Base-by-base conservation (phyloP, 1,140 invertebrate genomes). In the Helicoverpa armigera region DNA sequence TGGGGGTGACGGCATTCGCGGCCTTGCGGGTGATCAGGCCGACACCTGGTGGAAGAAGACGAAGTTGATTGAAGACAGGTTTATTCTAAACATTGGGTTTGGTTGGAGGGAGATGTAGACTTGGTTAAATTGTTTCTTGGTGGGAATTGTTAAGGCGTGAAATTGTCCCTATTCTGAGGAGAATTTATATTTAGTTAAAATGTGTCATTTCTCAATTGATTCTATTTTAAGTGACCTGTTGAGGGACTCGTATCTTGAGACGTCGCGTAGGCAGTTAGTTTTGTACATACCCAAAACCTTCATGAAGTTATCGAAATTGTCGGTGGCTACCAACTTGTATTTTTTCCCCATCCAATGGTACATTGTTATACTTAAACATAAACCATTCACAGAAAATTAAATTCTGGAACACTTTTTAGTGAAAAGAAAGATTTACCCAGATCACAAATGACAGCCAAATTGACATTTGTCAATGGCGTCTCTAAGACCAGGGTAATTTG, bases 221-320 rank as follows among this genome's bases (percentile, higher is more conserved):
- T 43, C 5, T 7, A 43, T 43, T 54, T 54, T 14, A n/a, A n/a
- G 53, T 56, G 14, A 43, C 35, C 35, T 43, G 35, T 9, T 43
- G 5, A 1, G 35, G 9, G 35, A 43, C 35, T 43, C 5, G 0
- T 43, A 43, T 9, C 35, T 43, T 43, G 35, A 43, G 35, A 43
- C 5, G 5, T 35, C 9, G 35, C 7, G 5, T 43, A 43, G 35
- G 35, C 35, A 43, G 35, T 43, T 43, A 9, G 5, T 43, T 43
- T 43, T 43, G 35, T 43, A 43, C 35, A 43, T 43, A 98, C 97
- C 97, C 58, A 98, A 87, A 54, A 95, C 96, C 93, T 98, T 98
- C 97, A 98, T 97, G 91, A 97, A 98, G 53, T 97, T 97, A 85
- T 98, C 97, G 87, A 98, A 98, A 82, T 98, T 97, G 16, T 98